Percentiles rank a stretch among this genome's conserved stretches.
Evolutionary conservation across 2,888 invertebrate species (phyloP).

Genomic region (Peribatodes rhomboidaria): DNA sequence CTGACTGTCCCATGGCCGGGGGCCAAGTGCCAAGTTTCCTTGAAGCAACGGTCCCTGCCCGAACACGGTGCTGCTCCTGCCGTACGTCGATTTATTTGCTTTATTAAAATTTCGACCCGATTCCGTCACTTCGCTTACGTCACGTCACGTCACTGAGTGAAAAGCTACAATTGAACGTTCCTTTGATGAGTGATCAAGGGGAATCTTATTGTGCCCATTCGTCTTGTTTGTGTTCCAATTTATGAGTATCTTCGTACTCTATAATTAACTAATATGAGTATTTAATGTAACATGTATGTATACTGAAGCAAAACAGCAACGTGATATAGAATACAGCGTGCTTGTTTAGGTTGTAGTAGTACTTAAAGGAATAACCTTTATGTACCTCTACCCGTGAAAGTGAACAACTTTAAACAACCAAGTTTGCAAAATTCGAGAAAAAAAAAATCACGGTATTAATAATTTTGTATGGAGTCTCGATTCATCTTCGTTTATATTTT

Average conservation of each 20-base stretch:
- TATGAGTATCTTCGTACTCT: background rate
- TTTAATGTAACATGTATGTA: no score
- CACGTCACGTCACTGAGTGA: background rate
- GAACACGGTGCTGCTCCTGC: background rate
- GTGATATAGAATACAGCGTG: no score
- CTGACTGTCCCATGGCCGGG: background rate
- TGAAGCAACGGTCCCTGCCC: conserved; percentile 16
- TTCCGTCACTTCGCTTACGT: background rate
- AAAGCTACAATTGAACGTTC: conserved; percentile 4
- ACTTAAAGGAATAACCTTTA: no score
- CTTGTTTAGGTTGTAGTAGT: no score
- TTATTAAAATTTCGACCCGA: conserved; percentile 13
- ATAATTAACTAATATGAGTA: no score
- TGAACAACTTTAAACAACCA: no score
- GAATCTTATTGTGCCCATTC: conserved; percentile 6
- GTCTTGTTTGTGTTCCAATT: background rate
- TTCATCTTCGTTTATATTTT: no score
- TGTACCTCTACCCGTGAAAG: no score
- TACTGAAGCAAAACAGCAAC: no score
- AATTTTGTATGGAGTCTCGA: no score
- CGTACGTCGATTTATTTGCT: conserved; percentile 4
- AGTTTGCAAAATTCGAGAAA: no score
- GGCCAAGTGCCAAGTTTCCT: conserved; percentile 14
- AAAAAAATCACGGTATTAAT: no score
- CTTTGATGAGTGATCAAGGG: conserved; percentile 14